Base-by-base conservation (phyloP, 1,140 invertebrate species). In the Zaprionus lachaisei region DNA sequence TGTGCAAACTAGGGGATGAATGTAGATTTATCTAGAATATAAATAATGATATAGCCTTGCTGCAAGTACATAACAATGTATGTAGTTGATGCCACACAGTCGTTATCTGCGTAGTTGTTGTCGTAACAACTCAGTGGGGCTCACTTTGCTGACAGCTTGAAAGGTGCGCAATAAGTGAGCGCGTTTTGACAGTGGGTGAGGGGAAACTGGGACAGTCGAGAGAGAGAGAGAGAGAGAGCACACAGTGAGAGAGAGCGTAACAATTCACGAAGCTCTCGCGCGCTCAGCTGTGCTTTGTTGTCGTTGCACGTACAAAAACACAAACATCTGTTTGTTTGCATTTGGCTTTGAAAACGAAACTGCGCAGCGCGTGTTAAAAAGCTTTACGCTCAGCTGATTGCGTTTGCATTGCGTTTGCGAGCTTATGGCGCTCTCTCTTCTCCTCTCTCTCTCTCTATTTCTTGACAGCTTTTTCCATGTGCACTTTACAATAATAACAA, bases 131-230 rank as follows among this genome's bases (percentile, higher is more conserved):
- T 72, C 77, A 77, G 55, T 66, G 82, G 82, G 82, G 79, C 72
- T 73, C 75, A 84, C 81, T 84, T 75, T 84, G 80, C 57, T 77
- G 62, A 64, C 72, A 83, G 81, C 81, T 83, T 64, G 20, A 76
- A 85, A 84, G 82, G 82, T 84, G 82, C 82, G 82, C 82, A 84
- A 84, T 84, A 84, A 80, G 57, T 51, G 38, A 55, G 73, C 61
- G 68, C 38, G 72, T 64, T 75, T 64, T 60, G 12, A 22, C 66
- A 74, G 67, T 64, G 68, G 44, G 20, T 26, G 68, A 37, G 28
- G 54, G 62, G 14, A 76, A 47, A 71, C 54, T 72, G 62, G 57
- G 62, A 41, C 69, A 62, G 44, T 54, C 17, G 66, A 55, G 17
- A 17, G 56, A 17, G 26, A 54, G 60, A 20, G 67, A 56, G n/a